These are phyloP conservation scores for Phytoseiulus persimilis DNA, from an alignment of 2,888 invertebrate species.

Conservation along the genomic window DNA sequence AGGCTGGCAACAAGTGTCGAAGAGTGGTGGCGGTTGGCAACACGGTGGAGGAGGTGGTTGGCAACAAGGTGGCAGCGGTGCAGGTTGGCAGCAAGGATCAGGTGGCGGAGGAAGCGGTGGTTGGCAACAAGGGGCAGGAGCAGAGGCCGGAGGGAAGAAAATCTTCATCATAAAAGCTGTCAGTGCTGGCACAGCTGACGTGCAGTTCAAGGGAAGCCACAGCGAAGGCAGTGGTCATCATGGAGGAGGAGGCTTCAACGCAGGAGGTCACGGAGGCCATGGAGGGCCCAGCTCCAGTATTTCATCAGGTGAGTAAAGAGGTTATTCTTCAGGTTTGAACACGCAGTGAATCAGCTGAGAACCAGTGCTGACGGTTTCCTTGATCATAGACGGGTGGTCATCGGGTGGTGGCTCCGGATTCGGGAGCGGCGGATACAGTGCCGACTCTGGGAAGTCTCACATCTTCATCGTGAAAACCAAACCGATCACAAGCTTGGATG, in stretches of 20 bases:
- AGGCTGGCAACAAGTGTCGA: background rate
- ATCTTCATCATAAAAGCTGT: constrained; percentile 36
- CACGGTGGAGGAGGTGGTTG: background rate
- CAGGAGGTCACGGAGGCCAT: background rate
- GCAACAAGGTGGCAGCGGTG: background rate
- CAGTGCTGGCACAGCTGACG: background rate
- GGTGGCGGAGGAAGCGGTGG: background rate
- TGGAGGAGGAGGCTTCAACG: background rate
- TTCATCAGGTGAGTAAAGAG: background rate
- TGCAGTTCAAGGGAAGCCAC: background rate
- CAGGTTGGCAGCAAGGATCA: background rate
- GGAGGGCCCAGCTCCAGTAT: background rate
- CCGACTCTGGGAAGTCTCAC: background rate
- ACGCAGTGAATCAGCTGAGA: background rate
- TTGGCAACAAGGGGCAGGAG: background rate
- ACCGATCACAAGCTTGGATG: background rate
- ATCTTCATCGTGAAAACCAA: background rate
- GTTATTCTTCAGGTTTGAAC: background rate
- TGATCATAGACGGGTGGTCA: background rate
- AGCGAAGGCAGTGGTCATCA: background rate
- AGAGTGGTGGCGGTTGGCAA: background rate
- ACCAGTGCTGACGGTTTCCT: background rate
- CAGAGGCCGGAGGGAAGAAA: background rate
- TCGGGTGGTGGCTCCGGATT: background rate
- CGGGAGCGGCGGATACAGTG: background rate